Evolutionary conservation across 2,797 vertebrate species (phyloP), one percentile per base, ranked within the genome.

Genomic region (Gephyroberyx darwinii): DNA sequence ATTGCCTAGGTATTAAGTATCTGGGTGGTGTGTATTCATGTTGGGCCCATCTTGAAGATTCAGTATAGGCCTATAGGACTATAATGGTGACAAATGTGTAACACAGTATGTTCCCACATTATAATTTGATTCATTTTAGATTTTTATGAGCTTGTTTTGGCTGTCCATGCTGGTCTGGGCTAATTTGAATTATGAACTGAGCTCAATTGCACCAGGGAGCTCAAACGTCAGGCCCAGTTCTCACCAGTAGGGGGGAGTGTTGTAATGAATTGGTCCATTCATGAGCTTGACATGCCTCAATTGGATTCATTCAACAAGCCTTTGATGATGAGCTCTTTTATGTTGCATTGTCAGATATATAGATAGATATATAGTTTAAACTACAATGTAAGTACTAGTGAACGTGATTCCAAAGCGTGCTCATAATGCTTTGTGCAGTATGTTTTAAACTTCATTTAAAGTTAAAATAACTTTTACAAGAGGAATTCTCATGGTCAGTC

Each of bases 181-280:
- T 16, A 16, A 45, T 71, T 53, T 82, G 30, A 84, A 73, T 81
- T 65, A 71, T 66, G 56, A 71, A 64, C 52, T 54, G 16, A 53
- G 80, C 47, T 66, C 37, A 50, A 8, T 54, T 73, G 54, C 31
- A 59, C 19, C 8, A 16, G 13, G 63, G 16, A 65, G 33, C n/a
- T n/a, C n/a, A 48, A 1, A 6, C 0, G 39, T 76, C 54, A 31
- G 75, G 35, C 19, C 75, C 55, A 20, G 9, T 14, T 83, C 2
- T 66, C 2, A 70, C 50, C 92, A 86, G 65, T 54, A 92, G 90
- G 54, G 75, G 90, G 87, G 2, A 54, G 69, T 89, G 72, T 89
- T 88, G 81, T 17, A 16, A 41, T 20, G 16, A 62, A 30, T 8
- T 61, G 41, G n/a, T 84, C 78, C 90, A 90, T 90, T 91, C 82